Evolutionary conservation across 2,888 invertebrate genomes (phyloP), one percentile per base, ranked within the genome.

Genomic region (Eupithecia tripunctaria): DNA sequence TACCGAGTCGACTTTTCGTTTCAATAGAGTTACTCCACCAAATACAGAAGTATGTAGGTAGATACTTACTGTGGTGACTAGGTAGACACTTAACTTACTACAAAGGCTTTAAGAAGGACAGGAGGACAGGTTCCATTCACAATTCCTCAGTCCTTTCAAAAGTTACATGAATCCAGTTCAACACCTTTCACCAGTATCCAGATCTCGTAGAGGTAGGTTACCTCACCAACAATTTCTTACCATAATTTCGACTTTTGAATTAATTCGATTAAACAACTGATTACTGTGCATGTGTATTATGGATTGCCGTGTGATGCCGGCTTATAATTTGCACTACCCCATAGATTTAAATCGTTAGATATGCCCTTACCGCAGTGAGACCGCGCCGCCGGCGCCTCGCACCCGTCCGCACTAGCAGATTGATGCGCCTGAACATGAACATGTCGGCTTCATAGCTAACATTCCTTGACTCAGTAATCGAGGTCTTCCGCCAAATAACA

Each of bases 341-440:
- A n/a, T n/a, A n/a, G n/a, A n/a, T n/a, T n/a, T n/a, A n/a, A n/a
- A n/a, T n/a, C n/a, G n/a, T n/a, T n/a, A n/a, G n/a, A n/a, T n/a
- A n/a, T n/a, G n/a, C n/a, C n/a, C n/a, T n/a, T n/a, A n/a, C n/a
- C n/a, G n/a, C n/a, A n/a, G n/a, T n/a, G n/a, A n/a, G n/a, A n/a
- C n/a, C n/a, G n/a, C n/a, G n/a, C n/a, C n/a, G n/a, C n/a, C 56
- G 71, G 66, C 62, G 7, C 85, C 85, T 84, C 85, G 86, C 86
- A 86, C 85, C 86, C 86, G 84, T 81, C 82, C 81, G 84, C 84
- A 83, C 82, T n/a, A 82, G 80, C 82, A 84, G 81, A 88, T 87
- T 86, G 83, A 87, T 89, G 84, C 82, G 83, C 85, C 83, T 80
- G 84, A n/a, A n/a, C n/a, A n/a, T n/a, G n/a, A 84, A 83, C 84